Evolutionary conservation across 2,797 vertebrate species (phyloP).

Genomic region (Acanthurus lineatus): DNA sequence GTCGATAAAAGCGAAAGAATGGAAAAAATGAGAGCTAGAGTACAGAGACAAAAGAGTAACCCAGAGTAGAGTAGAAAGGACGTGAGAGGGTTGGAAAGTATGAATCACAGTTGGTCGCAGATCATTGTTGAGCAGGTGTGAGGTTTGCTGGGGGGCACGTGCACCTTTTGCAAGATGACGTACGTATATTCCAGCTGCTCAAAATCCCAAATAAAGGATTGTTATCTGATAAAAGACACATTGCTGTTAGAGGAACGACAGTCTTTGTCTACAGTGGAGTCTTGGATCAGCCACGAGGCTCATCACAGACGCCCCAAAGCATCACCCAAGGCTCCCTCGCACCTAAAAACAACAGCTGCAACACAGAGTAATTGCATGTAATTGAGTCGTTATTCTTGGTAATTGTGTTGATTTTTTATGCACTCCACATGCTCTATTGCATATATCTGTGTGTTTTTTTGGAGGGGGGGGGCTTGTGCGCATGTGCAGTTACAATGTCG

Average conservation of each 20-base stretch:
- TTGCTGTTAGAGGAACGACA: background rate
- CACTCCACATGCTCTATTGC: background rate
- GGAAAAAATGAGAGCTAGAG: background rate
- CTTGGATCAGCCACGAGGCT: conserved; percentile 48
- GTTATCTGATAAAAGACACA: conserved; percentile 40
- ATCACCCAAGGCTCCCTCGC: conserved; percentile 42
- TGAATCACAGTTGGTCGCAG: conserved; percentile 63
- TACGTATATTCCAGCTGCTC: conserved; percentile 59
- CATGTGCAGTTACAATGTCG: background rate
- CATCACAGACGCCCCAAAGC: conserved; percentile 54
- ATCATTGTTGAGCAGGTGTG: conserved; percentile 48
- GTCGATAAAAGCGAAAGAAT: conserved; percentile 13
- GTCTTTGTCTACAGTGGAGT: conserved; percentile 11
- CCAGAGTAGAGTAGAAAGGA: conserved; percentile 44
- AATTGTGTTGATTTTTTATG: conserved; percentile 54
- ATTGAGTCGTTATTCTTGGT: conserved; percentile 46
- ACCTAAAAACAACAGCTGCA: conserved; percentile 52
- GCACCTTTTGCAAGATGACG: conserved; percentile 54
- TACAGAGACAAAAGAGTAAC: conserved; percentile 38
- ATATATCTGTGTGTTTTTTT: background rate
- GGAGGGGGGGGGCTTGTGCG: background rate
- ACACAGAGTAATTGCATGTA: conserved; percentile 36
- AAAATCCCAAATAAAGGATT: conserved; percentile 48
- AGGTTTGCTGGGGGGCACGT: conserved; percentile 55
- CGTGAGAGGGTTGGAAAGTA: conserved; percentile 34